A percentile compares a stretch with the other conserved stretches of the same genome.
Evolutionary conservation across 1,140 invertebrate genomes (phyloP).

Genomic region (Hyposmocoma kahamanoa): DNA sequence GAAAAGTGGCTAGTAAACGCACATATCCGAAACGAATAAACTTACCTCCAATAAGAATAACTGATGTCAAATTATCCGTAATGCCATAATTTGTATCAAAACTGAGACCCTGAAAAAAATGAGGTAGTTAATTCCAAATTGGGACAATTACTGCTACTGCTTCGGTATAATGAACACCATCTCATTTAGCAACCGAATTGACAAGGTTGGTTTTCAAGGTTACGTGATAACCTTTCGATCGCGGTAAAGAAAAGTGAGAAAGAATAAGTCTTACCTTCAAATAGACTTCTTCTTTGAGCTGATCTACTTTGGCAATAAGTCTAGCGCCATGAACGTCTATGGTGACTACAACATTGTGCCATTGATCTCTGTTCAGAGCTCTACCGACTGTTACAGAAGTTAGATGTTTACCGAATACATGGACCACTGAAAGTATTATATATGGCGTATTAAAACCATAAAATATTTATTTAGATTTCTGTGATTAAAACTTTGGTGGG

Average conservation of each 20-base stretch:
- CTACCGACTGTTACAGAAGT: constrained; percentile 91
- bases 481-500: neutral
- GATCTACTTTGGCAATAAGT: constrained; percentile 88
- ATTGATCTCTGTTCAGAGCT: constrained; percentile 90
- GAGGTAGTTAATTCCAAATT: no score
- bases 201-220: no score
- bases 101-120: constrained; percentile 76
- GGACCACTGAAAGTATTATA: constrained; percentile 77
- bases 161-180: no score
- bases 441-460: neutral
- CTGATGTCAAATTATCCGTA: constrained; percentile 86
- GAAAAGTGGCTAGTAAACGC: no score
- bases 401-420: constrained; percentile 89
- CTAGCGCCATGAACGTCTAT: constrained; percentile 89
- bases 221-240: no score
- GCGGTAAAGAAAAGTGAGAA: no score
- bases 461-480: neutral
- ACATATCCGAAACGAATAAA: no score
- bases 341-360: constrained; percentile 87
- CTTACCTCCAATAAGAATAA: constrained; percentile 91
- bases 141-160: no score
- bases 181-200: no score
- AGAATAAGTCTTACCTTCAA: constrained; percentile 78
- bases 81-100: constrained; percentile 89
- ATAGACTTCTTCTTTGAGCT: constrained; percentile 84